These are phyloP conservation scores for Pseudopleuronectes americanus DNA, from an alignment of 2,797 vertebrate species.

Conservation along the genomic window DNA sequence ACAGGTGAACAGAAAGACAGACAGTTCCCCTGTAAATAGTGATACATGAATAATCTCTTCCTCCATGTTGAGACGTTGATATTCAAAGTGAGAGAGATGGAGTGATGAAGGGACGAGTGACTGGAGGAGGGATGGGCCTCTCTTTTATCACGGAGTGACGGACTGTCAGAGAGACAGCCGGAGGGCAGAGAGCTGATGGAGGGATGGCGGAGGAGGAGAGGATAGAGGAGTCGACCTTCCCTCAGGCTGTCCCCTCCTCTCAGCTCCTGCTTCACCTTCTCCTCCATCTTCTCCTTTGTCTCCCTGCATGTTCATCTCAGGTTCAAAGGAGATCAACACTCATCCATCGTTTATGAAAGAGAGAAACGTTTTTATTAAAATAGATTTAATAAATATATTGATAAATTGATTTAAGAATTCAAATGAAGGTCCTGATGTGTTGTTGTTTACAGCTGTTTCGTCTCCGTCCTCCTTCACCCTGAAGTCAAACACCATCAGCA, in stretches of 20 bases:
- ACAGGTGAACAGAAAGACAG: no score
- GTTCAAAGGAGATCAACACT: no score
- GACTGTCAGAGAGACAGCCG: no score
- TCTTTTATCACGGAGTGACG: no score
- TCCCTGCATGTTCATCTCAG: no score
- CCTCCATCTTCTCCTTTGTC: not conserved
- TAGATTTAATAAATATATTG: not conserved
- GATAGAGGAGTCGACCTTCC: constrained; percentile 49
- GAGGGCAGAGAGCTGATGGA: not conserved
- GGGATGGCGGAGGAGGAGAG: constrained; percentile 20
- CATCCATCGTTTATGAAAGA: no score
- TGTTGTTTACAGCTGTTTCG: constrained; percentile 58
- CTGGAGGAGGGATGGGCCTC: not conserved
- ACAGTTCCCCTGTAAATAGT: no score
- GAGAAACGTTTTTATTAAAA: not conserved
- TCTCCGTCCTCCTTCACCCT: constrained; percentile 89
- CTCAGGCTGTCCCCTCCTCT: constrained; percentile 33
- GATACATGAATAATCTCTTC: not conserved
- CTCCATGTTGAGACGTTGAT: not conserved
- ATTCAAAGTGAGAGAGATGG: not conserved
- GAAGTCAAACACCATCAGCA: constrained; percentile 94
- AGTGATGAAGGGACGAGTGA: not conserved
- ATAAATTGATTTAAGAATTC: not conserved
- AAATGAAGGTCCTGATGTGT: not conserved
- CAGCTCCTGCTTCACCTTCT: constrained; percentile 12